Conservation (phyloP, 2,113 vertebrate genomes). For the Poecilia latipinna region DNA sequence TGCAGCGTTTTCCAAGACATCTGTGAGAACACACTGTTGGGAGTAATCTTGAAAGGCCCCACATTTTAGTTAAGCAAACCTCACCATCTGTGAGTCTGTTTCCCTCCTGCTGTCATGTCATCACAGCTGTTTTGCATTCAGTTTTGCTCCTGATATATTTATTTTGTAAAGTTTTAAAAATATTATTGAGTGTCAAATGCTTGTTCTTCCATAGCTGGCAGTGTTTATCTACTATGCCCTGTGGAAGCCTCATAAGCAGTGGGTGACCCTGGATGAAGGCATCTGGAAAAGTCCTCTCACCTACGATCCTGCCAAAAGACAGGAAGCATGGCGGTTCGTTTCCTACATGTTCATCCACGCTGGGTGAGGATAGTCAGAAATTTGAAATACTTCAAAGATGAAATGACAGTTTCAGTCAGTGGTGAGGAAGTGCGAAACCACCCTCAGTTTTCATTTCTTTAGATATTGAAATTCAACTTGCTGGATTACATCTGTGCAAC, state of each 20-base stretch:
- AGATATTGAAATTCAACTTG: background rate
- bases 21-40: background rate
- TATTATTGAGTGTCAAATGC: background rate
- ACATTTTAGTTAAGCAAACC: background rate
- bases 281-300: constrained; percentile 86
- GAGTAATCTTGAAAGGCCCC: background rate
- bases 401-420: background rate
- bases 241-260: constrained; percentile 91
- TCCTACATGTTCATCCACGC: constrained; percentile 96
- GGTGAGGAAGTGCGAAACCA: background rate
- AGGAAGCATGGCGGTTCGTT: constrained; percentile 90
- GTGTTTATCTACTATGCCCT: constrained; percentile 92
- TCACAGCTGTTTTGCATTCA: constrained; percentile 32
- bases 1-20: background rate
- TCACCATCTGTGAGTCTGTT: constrained; percentile 16
- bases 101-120: constrained; percentile 11
- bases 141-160: background rate
- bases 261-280: constrained; percentile 84
- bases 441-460: constrained; percentile 8
- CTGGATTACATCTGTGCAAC: background rate
- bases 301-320: constrained; percentile 78
- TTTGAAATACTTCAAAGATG: background rate
- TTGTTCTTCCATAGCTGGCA: constrained; percentile 75
- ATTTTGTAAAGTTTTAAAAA: background rate
- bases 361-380: constrained; percentile 79